phyloP scores from a whole-genome alignment of 2,113 vertebrate genomes.

The Puma concolor region DNA sequence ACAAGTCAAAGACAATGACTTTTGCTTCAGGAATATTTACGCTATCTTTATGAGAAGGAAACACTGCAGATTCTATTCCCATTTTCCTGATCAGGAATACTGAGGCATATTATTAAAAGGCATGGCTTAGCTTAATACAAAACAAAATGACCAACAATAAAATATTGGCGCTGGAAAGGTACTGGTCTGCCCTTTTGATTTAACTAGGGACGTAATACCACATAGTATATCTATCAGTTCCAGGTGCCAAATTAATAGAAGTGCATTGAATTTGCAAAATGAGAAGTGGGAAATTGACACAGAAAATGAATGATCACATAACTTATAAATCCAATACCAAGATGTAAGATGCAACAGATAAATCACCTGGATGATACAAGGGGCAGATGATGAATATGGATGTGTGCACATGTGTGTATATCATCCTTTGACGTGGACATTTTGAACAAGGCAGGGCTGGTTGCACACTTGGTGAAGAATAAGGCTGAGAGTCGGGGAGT shows the following conservation, averaged over 20 bases:
- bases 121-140: neutral
- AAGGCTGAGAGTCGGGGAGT: neutral
- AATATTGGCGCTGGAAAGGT: neutral
- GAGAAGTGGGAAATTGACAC: slow-evolving; percentile 9
- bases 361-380: neutral
- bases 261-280: slow-evolving; percentile 44
- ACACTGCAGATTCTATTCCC: neutral
- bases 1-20: neutral
- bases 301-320: neutral
- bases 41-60: neutral
- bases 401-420: fast-evolving
- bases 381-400: neutral
- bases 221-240: slow-evolving; percentile 52
- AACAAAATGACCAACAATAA: neutral
- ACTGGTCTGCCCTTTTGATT: neutral
- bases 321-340: slow-evolving; percentile 22
- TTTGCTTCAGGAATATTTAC: neutral
- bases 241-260: slow-evolving; percentile 31
- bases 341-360: neutral
- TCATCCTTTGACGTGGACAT: neutral
- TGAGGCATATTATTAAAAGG: neutral
- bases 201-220: neutral
- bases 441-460: neutral
- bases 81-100: neutral
- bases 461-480: neutral